These are phyloP conservation scores for Stenopsyche tienmushanensis DNA, from an alignment of 1,140 invertebrate species.

Conservation along the genomic window DNA sequence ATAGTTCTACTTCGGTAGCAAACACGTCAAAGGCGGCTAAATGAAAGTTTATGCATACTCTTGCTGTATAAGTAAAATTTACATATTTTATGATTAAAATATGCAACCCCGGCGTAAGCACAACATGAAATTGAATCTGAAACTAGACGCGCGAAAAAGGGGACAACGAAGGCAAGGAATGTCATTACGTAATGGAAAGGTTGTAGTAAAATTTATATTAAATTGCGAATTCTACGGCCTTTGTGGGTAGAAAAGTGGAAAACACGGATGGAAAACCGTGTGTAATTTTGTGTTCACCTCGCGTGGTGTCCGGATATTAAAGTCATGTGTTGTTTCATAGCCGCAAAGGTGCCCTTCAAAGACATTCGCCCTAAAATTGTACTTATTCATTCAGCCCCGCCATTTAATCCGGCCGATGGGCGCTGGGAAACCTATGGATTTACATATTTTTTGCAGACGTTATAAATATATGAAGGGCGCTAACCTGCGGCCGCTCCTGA, in stretches of 20 bases:
- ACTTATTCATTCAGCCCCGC: no score
- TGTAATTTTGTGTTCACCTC: constrained; percentile 1
- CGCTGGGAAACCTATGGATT: no score
- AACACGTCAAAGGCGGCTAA: no score
- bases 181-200: constrained; percentile 7
- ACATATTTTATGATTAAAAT: background rate
- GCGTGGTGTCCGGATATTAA: constrained; percentile 11
- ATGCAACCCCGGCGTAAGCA: background rate
- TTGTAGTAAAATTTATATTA: constrained; percentile 1
- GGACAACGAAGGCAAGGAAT: background rate
- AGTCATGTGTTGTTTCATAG: constrained; percentile 4
- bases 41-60: background rate
- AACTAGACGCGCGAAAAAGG: background rate
- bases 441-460: no score
- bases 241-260: background rate
- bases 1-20: no score
- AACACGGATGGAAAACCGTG: background rate
- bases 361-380: no score
- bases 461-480: no score
- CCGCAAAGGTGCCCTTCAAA: background rate
- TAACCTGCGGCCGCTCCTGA: no score
- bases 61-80: no score
- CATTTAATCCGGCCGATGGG: no score
- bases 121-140: background rate
- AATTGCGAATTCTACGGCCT: background rate